A percentile compares a stretch with the other conserved stretches of the same genome.
phyloP scores from a whole-genome alignment of 2,797 vertebrate genomes.

The Prunella strophiata region DNA sequence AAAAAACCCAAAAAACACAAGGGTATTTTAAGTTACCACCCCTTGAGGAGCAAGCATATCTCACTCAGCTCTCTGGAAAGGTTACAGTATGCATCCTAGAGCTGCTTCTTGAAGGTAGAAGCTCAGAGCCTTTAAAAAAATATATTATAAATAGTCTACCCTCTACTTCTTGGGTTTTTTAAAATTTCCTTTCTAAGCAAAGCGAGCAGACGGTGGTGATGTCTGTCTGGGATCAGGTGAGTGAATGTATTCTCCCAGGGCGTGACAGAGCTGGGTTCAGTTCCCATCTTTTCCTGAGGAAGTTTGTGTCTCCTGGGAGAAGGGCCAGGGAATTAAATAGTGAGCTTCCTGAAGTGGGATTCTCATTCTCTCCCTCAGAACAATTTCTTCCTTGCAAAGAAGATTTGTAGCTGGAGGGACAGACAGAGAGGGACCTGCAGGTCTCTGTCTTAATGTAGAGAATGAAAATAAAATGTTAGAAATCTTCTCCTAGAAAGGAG shows the following conservation, averaged over 20 bases:
- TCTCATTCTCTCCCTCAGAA: not conserved
- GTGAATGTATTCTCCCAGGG: not conserved
- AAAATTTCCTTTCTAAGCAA: not conserved
- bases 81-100: not conserved
- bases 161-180: not conserved
- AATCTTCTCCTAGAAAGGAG: not conserved
- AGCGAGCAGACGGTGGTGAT: not conserved
- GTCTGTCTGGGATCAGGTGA: not conserved
- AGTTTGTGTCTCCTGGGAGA: not conserved
- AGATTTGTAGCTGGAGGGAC: not conserved
- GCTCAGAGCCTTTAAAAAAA: not conserved
- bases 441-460: not conserved
- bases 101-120: not conserved
- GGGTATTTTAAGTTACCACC: constrained; percentile 56
- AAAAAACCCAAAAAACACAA: not conserved
- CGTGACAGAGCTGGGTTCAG: not conserved
- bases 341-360: not conserved
- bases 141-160: not conserved
- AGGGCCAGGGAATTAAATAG: constrained; percentile 1
- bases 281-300: constrained; percentile 41
- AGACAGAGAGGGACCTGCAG: not conserved
- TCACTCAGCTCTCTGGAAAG: not conserved
- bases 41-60: not conserved
- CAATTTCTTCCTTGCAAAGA: not conserved
- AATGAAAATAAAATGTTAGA: not conserved